phyloP scores from a whole-genome alignment of 2,113 vertebrate genomes.

The Brachyhypopomus occidentalis region DNA sequence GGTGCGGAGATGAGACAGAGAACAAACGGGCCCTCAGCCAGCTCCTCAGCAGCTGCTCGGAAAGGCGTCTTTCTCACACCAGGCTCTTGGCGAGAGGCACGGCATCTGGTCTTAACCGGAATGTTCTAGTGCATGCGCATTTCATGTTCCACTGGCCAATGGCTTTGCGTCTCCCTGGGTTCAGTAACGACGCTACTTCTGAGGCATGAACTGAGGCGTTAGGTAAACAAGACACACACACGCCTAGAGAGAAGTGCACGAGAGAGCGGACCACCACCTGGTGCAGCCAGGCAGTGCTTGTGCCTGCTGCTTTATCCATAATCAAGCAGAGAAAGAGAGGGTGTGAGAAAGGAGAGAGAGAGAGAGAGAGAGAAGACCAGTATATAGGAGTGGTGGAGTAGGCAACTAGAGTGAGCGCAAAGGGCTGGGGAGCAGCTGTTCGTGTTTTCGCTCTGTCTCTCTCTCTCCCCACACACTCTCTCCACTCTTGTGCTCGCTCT shows the following conservation, averaged over 20 bases:
- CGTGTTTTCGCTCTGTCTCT: neutral
- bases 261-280: no score
- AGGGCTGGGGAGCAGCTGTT: constrained; percentile 13
- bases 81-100: neutral
- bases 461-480: neutral
- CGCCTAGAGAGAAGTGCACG: neutral
- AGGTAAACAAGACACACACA: neutral
- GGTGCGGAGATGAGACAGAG: constrained; percentile 7
- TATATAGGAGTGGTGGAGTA: neutral
- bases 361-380: no score
- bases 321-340: no score
- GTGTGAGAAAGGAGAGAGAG: no score
- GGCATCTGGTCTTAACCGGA: constrained; percentile 2
- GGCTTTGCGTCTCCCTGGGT: neutral
- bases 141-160: neutral
- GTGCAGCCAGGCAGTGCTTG: no score
- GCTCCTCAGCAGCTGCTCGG: constrained; percentile 45
- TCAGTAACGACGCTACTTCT: neutral
- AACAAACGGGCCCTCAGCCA: constrained; percentile 19
- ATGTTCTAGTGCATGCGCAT: constrained; percentile 17
- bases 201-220: neutral
- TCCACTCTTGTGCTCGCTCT: no score
- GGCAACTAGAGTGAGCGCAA: neutral
- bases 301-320: no score
- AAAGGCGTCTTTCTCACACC: neutral